Percentiles rank a stretch among this genome's conserved stretches.
Evolutionary conservation across 1,140 invertebrate species (phyloP).

Genomic region (Wasmannia auropunctata): DNA sequence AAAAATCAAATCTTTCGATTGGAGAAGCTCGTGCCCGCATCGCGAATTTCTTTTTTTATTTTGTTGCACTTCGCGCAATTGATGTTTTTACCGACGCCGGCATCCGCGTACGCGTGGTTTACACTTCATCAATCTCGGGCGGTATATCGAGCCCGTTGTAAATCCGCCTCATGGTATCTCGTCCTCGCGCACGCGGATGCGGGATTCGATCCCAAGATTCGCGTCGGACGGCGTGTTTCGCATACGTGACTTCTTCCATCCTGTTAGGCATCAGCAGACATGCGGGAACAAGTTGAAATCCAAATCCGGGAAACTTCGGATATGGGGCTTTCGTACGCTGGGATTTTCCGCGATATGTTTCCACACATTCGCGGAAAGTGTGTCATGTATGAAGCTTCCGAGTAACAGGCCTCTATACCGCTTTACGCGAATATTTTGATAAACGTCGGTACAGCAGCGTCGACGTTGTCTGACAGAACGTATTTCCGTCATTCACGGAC

Average conservation of each 20-base stretch:
- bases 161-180: constrained; percentile 36
- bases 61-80: constrained; percentile 11
- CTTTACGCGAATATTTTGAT: constrained; percentile 20
- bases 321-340: constrained; percentile 54
- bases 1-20: neutral
- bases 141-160: constrained; percentile 21
- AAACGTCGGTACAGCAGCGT: neutral
- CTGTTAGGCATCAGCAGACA: constrained; percentile 32
- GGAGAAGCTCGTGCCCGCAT: neutral
- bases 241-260: constrained; percentile 66
- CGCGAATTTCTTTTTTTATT: neutral
- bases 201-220: constrained; percentile 46
- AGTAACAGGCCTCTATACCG: neutral
- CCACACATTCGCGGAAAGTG: constrained; percentile 29
- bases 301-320: constrained; percentile 61
- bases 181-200: constrained; percentile 5
- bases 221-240: constrained; percentile 55
- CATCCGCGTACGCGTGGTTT: constrained; percentile 12
- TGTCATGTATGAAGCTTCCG: constrained; percentile 42
- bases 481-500: neutral
- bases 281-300: constrained; percentile 64
- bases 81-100: constrained; percentile 19
- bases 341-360: constrained; percentile 25
- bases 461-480: neutral
- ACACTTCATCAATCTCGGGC: constrained; percentile 48